Percentiles rank a stretch among this genome's conserved stretches.
Evolutionary conservation across 2,113 vertebrate genomes (phyloP).

Genomic region (Bubo bubo): DNA sequence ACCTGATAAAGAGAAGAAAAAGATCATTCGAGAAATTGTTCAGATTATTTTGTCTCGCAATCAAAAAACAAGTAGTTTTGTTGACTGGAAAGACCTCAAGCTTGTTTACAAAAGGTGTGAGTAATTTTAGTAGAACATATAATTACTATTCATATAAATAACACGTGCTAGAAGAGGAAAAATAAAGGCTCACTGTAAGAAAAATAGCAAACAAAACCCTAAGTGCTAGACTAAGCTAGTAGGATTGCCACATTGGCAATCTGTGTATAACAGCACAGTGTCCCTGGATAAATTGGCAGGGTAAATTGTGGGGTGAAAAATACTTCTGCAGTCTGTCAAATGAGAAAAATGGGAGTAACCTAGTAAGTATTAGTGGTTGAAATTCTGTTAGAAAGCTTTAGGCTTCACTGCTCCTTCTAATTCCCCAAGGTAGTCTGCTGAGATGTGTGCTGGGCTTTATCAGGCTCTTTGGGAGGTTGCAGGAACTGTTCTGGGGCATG

Average conservation of each 20-base stretch:
- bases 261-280: background rate
- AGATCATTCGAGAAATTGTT: slow-evolving; percentile 91
- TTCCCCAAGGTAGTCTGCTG: background rate
- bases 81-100: slow-evolving; percentile 97
- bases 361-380: background rate
- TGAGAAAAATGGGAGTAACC: background rate
- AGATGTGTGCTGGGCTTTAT: background rate
- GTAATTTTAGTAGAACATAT: slow-evolving; percentile 59
- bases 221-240: background rate
- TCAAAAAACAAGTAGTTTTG: slow-evolving; percentile 91
- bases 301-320: background rate
- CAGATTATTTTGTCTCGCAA: slow-evolving; percentile 87
- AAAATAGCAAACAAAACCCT: background rate
- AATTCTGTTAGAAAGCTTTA: background rate
- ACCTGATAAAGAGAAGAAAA: slow-evolving; percentile 93
- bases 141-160: background rate
- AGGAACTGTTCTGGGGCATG: background rate
- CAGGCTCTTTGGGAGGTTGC: background rate
- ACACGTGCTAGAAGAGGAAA: background rate
- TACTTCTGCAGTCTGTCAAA: background rate
- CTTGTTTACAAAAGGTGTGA: slow-evolving; percentile 97
- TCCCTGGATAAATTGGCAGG: background rate
- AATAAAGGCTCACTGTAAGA: background rate
- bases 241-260: background rate
- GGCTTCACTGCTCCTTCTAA: background rate